A percentile compares a stretch with the other conserved stretches of the same genome.
These are phyloP conservation scores for Montipora foliosa DNA, from an alignment of 64 coral and sea anemone species.

Conservation along the genomic window DNA sequence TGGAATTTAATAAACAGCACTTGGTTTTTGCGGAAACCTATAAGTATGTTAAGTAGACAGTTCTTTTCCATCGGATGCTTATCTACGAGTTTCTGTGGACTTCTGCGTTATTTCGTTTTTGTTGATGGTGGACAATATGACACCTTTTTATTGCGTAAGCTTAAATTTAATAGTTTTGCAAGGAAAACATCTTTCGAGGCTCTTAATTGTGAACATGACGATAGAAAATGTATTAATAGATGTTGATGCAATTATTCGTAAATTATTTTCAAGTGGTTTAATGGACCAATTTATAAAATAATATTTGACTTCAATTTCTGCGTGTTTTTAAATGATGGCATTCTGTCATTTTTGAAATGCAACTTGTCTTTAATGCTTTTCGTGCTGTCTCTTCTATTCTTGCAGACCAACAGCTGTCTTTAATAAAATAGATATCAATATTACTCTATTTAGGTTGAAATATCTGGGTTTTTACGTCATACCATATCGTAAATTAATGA, in stretches of 20 bases:
- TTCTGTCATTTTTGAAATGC: background rate
- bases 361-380: background rate
- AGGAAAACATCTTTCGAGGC: background rate
- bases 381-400: constrained; percentile 6
- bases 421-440: background rate
- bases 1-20: background rate
- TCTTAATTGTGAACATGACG: background rate
- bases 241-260: background rate
- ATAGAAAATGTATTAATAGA: background rate
- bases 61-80: constrained; percentile 10
- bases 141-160: background rate
- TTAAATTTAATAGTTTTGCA: background rate
- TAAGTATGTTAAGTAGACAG: constrained; percentile 18
- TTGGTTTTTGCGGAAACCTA: background rate
- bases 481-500: background rate
- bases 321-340: background rate
- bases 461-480: background rate
- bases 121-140: background rate
- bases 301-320: background rate
- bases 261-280: background rate
- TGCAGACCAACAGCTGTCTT: background rate
- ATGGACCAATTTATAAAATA: background rate
- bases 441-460: background rate
- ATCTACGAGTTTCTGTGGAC: background rate
- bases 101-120: background rate